Base-by-base conservation (phyloP, 2,797 vertebrate species). In the Luscinia megarhynchos region DNA sequence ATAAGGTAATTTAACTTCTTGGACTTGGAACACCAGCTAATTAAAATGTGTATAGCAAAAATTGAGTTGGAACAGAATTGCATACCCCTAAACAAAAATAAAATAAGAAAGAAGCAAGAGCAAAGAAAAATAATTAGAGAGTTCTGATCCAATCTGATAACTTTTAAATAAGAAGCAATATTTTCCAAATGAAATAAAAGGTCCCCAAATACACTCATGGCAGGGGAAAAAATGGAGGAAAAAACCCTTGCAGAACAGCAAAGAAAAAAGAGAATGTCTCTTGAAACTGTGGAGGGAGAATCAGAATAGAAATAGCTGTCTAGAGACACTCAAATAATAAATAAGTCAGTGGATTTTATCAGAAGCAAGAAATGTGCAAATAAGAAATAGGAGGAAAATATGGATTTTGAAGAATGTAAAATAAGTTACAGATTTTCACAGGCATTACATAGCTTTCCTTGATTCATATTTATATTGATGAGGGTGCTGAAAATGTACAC, bases 1-100 rank as follows among this genome's bases (percentile, higher is more conserved):
- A 24, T 64, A 77, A 72, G 12, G 62, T 57, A 84, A 90, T 72
- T 89, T 75, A 64, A 72, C 30, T 81, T 70, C 22, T 84, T 61
- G 63, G 29, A 68, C 23, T 72, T 41, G 32, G 11, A 92, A 61
- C 22, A 86, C 5, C 32, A 62, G 27, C 8, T 92, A 79, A 67
- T 90, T 94, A 86, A 80, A 80, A 55, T 70, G 7, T 22, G 4
- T 38, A 38, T 18, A 58, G 21, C 92, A 41, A 72, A 94, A 87
- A 81, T 26, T 43, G 45, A 74, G 9, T 54, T 70, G 74, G 41
- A 78, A 78, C 6, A 41, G 18, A 77, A 70, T 74, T 93, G n/a
- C 12, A 27, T 50, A 32, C 19, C 29, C n/a, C 75, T 61, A 81
- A 93, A 88, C 6, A 62, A 84, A 77, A 84, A 27, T 9, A 90